phyloP scores from a whole-genome alignment of 2,113 vertebrate genomes.

The Lichenostomus cassidix region DNA sequence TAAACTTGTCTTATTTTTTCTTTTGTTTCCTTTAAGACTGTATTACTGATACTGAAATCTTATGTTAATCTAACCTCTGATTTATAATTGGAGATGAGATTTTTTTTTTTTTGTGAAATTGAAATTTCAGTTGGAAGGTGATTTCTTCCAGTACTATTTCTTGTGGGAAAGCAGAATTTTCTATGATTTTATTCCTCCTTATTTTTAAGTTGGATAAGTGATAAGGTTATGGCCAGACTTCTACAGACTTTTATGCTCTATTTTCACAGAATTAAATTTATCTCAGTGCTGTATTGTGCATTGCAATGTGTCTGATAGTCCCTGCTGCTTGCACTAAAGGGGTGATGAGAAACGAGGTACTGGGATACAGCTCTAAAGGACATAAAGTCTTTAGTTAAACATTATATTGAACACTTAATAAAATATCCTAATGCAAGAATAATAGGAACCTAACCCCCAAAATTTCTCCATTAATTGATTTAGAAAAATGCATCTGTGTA shows the following conservation, averaged over 20 bases:
- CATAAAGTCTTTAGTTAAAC: neutral
- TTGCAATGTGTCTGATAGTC: neutral
- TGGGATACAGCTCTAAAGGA: neutral
- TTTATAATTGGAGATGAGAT: neutral
- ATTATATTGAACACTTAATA: neutral
- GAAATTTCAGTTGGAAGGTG: neutral
- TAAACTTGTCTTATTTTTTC: slow-evolving; percentile 17
- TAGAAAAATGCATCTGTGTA: neutral
- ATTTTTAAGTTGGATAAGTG: neutral
- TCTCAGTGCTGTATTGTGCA: neutral
- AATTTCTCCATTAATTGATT: neutral
- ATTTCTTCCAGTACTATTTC: neutral
- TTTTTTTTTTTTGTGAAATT: neutral
- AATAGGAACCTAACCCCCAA: neutral
- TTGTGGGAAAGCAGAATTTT: neutral
- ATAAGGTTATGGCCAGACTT: neutral
- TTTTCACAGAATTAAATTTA: neutral
- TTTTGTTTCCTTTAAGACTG: neutral
- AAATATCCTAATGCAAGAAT: neutral
- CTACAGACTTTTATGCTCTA: neutral
- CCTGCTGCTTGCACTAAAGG: neutral
- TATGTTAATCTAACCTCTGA: neutral
- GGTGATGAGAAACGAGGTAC: neutral
- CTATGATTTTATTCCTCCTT: neutral
- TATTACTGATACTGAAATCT: slow-evolving; percentile 8